Conservation (phyloP, 2,797 vertebrate species). For the Anguilla obscura region DNA sequence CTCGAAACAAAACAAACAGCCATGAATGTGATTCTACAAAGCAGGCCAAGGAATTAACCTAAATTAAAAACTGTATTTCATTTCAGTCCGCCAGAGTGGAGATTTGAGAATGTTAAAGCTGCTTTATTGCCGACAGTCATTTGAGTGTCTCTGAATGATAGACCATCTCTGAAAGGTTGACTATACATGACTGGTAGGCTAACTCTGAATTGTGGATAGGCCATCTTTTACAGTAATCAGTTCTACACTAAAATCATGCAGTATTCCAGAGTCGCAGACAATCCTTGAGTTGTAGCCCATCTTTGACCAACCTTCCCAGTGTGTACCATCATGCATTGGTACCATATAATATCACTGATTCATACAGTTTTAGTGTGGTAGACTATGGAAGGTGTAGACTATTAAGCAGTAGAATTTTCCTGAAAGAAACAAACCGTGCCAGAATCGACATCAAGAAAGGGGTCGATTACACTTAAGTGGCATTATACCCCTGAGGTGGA, state of each 20-base stretch:
- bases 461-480: not conserved
- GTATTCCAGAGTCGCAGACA: not conserved
- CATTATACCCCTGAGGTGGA: not conserved
- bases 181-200: not conserved
- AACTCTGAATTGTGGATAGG: not conserved
- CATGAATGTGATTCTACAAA: not conserved
- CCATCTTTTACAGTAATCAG: too few species aligned
- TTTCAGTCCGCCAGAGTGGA: not conserved
- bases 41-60: not conserved
- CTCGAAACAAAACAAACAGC: conserved; percentile 20
- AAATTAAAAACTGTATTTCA: not conserved
- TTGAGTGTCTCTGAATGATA: not conserved
- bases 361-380: not conserved
- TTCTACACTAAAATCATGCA: not conserved
- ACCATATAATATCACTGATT: not conserved
- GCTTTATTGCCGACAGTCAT: not conserved
- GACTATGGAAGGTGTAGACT: not conserved
- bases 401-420: not conserved
- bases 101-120: not conserved
- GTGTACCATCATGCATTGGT: not conserved
- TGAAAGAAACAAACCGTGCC: not conserved
- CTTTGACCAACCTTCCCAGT: not conserved
- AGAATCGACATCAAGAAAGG: not conserved
- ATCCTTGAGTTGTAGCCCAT: not conserved
- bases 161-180: not conserved